Percentiles rank a stretch among this genome's conserved stretches.
phyloP scores from a whole-genome alignment of 2,888 invertebrate species.

The Halictus quadricinctus region DNA sequence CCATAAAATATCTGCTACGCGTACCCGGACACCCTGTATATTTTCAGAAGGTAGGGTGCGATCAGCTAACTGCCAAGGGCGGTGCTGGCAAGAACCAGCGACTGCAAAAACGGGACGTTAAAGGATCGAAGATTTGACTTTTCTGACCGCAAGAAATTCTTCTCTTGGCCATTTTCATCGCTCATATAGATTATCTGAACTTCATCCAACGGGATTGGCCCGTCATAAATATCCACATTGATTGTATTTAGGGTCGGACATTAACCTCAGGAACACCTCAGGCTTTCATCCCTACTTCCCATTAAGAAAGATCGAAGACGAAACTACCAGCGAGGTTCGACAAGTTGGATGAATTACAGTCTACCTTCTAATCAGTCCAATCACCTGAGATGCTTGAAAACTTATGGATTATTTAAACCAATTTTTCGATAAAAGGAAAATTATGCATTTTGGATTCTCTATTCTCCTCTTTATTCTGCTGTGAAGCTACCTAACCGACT shows the following conservation, averaged over 20 bases:
- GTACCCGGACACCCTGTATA: not conserved
- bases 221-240: conserved; percentile 6
- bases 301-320: not conserved
- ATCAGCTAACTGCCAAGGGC: not conserved
- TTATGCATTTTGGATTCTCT: not conserved
- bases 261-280: not conserved
- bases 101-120: not conserved
- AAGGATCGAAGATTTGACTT: conserved; percentile 2
- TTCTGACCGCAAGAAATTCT: not conserved
- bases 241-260: not conserved
- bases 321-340: not conserved
- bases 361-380: not conserved
- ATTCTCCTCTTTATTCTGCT: no score
- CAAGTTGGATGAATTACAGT: not conserved
- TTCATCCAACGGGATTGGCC: not conserved
- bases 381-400: not conserved
- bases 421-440: not conserved
- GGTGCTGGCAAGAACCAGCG: not conserved
- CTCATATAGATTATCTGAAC: not conserved
- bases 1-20: not conserved
- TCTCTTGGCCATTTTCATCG: not conserved
- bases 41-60: not conserved
- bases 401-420: not conserved
- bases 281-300: not conserved
- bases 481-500: no score